Evolutionary conservation across 2,888 invertebrate genomes (phyloP).

Genomic region (Heptascelio sp.): DNA sequence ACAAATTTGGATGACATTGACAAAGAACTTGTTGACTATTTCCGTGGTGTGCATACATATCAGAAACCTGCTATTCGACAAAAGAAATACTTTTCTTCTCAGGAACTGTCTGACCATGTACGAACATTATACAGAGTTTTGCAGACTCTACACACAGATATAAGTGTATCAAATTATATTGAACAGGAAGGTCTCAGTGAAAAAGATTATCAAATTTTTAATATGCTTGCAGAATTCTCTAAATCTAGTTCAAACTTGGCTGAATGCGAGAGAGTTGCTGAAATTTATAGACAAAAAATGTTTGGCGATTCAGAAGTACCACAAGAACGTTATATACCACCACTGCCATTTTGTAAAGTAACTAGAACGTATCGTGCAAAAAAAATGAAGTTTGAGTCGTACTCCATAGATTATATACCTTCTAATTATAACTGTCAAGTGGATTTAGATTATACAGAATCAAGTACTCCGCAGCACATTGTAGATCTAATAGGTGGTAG

Average conservation of each 20-base stretch:
- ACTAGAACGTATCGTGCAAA: not conserved
- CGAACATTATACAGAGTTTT: slow-evolving; percentile 83
- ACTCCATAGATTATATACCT: slow-evolving; percentile 30
- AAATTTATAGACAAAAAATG: slow-evolving; percentile 74
- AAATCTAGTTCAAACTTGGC: slow-evolving; percentile 4
- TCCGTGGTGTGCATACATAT: slow-evolving; percentile 45
- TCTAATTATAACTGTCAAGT: not conserved
- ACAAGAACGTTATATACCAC: slow-evolving; percentile 74
- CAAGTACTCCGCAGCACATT: not conserved
- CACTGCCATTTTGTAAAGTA: slow-evolving; percentile 71
- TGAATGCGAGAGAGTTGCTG: slow-evolving; percentile 47
- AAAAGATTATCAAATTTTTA: slow-evolving; percentile 76
- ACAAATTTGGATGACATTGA: slow-evolving; percentile 76
- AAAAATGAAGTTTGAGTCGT: not conserved
- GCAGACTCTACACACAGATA: slow-evolving; percentile 76
- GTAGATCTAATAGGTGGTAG: too few species aligned
- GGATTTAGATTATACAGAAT: slow-evolving; percentile 6
- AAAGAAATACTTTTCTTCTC: slow-evolving; percentile 71
- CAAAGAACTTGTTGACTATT: slow-evolving; percentile 76
- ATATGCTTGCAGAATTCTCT: slow-evolving; percentile 60
- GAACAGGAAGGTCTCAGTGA: slow-evolving; percentile 68
- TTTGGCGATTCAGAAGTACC: slow-evolving; percentile 64
- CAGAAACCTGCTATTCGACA: not conserved
- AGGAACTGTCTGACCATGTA: slow-evolving; percentile 83
- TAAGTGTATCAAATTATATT: slow-evolving; percentile 73